A percentile compares a stretch with the other conserved stretches of the same genome.
These are phyloP conservation scores for Kryptolebias marmoratus DNA, from an alignment of 2,113 vertebrate species.

Conservation along the genomic window DNA sequence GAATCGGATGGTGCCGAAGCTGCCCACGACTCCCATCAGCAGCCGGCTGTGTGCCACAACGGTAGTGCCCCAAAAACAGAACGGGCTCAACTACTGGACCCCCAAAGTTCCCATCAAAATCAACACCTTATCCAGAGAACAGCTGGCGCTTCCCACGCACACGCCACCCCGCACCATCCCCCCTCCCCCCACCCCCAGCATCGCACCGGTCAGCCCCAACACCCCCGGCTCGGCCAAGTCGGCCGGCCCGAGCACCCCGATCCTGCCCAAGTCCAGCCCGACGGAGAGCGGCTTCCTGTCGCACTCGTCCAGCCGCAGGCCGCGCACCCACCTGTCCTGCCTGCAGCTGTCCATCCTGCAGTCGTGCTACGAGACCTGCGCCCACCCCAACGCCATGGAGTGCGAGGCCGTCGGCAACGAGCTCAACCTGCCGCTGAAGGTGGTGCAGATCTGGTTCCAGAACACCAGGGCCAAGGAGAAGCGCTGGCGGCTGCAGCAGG, in stretches of 20 bases:
- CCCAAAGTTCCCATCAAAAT: conserved; percentile 81
- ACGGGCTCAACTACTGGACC: conserved; percentile 81
- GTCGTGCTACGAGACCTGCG: conserved; percentile 90
- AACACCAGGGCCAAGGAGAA: conserved; percentile 94
- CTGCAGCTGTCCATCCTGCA: conserved; percentile 90
- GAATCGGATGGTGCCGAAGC: conserved; percentile 79
- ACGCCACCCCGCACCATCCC: conserved; percentile 66
- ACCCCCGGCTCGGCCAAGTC: conserved; percentile 56
- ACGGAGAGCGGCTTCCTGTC: conserved; percentile 74
- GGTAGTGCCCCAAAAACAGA: conserved; percentile 74
- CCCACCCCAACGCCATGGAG: conserved; percentile 91
- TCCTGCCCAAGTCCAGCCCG: conserved; percentile 67
- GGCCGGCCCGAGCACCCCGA: conserved; percentile 57
- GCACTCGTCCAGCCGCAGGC: conserved; percentile 83
- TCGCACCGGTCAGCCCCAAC: conserved; percentile 71
- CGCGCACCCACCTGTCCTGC: conserved; percentile 89
- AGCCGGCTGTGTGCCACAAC: conserved; percentile 66
- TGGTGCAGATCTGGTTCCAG: conserved; percentile 95
- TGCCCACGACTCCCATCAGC: conserved; percentile 71
- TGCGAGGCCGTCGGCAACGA: conserved; percentile 88
- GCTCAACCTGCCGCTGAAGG: conserved; percentile 88
- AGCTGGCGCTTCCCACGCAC: conserved; percentile 75
- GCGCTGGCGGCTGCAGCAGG: conserved; percentile 88
- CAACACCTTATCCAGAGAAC: conserved; percentile 81
- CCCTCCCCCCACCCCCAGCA: conserved; percentile 64